Evolutionary conservation across 2,888 invertebrate genomes (phyloP).

Genomic region (Spialia ferax): DNA sequence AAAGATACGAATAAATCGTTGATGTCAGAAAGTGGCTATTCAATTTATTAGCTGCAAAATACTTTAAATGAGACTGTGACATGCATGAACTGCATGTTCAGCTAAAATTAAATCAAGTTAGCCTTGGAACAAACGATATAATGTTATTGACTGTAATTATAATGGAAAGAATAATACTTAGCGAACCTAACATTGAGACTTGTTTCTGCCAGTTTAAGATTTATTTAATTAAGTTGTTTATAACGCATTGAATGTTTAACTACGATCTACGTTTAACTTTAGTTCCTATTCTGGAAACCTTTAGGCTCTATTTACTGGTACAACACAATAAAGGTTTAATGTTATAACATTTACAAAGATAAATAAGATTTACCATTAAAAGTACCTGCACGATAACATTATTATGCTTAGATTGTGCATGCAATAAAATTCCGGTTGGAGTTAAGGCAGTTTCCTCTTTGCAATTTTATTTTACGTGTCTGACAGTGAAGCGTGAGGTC

Average conservation of each 20-base stretch:
- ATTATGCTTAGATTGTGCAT: constrained; percentile 35
- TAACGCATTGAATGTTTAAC: background rate
- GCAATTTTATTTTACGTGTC: constrained; percentile 28
- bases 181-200: constrained; percentile 37
- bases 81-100: constrained; percentile 39
- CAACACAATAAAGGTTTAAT: background rate
- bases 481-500: constrained; percentile 23
- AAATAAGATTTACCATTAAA: constrained; percentile 21
- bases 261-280: background rate
- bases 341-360: background rate
- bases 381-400: constrained; percentile 29
- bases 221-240: constrained; percentile 30
- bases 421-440: constrained; percentile 29
- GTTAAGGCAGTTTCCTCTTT: constrained; percentile 27
- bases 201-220: constrained; percentile 24
- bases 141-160: constrained; percentile 47
- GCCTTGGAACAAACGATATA: constrained; percentile 52
- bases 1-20: constrained; percentile 20
- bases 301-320: background rate
- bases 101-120: constrained; percentile 46
- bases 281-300: background rate
- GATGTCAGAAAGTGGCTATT: constrained; percentile 27
- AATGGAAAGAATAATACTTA: constrained; percentile 38
- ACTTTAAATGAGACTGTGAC: constrained; percentile 38
- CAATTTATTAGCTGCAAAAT: constrained; percentile 38